A percentile compares a stretch with the other conserved stretches of the same genome.
Conservation (phyloP, 2,888 invertebrate species). For the Drosophila nigricruria region DNA sequence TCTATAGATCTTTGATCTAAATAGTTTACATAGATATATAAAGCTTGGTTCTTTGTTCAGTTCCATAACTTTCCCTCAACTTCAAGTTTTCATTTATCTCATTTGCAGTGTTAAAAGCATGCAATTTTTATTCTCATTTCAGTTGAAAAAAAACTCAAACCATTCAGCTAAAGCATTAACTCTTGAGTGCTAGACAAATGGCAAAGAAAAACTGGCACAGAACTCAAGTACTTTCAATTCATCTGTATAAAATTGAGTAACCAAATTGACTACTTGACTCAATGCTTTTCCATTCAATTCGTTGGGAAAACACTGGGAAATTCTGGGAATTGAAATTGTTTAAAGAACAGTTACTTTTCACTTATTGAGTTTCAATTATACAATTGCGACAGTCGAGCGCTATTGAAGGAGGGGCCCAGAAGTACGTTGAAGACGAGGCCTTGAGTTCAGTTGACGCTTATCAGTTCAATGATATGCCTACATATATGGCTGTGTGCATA, state of each 20-base stretch:
- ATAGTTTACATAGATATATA: no score
- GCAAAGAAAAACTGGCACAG: neutral
- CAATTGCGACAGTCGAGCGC: constrained; percentile 43
- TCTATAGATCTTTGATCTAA: neutral
- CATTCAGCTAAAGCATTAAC: neutral
- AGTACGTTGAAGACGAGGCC: constrained; percentile 45
- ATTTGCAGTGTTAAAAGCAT: neutral
- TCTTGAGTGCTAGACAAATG: neutral
- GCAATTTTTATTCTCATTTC: neutral
- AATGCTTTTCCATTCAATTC: constrained; percentile 10
- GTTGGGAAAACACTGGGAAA: constrained; percentile 4
- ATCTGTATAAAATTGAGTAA: constrained; percentile 7
- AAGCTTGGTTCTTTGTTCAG: neutral
- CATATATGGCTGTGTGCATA: neutral
- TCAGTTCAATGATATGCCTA: constrained; percentile 68
- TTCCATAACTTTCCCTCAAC: neutral
- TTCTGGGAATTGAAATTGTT: constrained; percentile 14
- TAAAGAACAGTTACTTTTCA: constrained; percentile 23
- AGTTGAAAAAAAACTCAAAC: neutral
- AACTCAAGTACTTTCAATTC: neutral
- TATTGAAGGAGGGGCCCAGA: constrained; percentile 4
- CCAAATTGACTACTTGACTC: neutral
- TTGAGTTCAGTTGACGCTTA: constrained; percentile 67
- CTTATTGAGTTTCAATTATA: constrained; percentile 53
- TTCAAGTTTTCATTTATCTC: neutral